Conservation (phyloP, 2,888 invertebrate species). For the Philereme vetulata region DNA sequence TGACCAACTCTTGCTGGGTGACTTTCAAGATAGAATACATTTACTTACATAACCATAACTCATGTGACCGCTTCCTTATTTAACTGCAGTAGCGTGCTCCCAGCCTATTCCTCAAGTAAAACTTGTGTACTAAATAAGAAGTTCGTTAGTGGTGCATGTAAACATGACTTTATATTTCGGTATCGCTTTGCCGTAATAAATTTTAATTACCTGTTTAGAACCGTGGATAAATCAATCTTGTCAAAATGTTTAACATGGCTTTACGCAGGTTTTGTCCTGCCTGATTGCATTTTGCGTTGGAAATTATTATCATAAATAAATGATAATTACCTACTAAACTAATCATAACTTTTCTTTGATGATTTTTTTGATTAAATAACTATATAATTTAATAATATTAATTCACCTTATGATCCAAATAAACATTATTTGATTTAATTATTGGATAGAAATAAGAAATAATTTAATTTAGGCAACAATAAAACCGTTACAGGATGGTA, state of each 20-base stretch:
- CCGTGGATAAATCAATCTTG: constrained; percentile 20
- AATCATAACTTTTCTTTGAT: too few relatives aligned
- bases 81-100: constrained; percentile 47
- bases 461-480: too few relatives aligned
- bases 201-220: constrained; percentile 27
- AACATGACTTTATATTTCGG: constrained; percentile 36
- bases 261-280: background rate
- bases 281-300: constrained; percentile 6
- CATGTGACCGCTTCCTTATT: constrained; percentile 24
- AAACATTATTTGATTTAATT: too few relatives aligned
- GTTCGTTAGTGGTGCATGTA: constrained; percentile 42
- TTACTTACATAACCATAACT: background rate
- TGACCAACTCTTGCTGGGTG: too few relatives aligned
- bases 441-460: too few relatives aligned
- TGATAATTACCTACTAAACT: too few relatives aligned
- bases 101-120: constrained; percentile 42
- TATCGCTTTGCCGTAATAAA: constrained; percentile 26
- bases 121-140: constrained; percentile 37
- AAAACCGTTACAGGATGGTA: too few relatives aligned
- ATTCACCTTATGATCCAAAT: too few relatives aligned
- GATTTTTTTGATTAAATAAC: too few relatives aligned
- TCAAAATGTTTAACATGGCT: constrained; percentile 22
- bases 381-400: too few relatives aligned
- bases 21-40: too few relatives aligned
- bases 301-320: background rate